Evolutionary conservation across 2,888 invertebrate species (phyloP).

Genomic region (Coremacera marginata): DNA sequence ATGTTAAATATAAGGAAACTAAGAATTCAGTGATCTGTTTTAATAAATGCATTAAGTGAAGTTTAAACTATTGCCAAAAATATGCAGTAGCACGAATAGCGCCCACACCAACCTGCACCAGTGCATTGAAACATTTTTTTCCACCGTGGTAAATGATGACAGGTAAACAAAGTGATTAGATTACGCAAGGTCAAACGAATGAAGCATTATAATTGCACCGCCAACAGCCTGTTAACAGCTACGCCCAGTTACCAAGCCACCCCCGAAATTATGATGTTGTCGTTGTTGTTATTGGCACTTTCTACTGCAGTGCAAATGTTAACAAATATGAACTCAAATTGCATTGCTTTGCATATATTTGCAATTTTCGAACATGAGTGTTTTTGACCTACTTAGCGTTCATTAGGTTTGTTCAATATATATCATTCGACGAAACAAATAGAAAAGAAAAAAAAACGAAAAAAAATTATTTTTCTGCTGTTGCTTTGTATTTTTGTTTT

Average conservation of each 20-base stretch:
- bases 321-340: conserved; percentile 11
- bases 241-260: not conserved
- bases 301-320: not conserved
- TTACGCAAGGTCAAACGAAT: no score
- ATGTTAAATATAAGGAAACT: no score
- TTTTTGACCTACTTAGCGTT: conserved; percentile 25
- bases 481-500: not conserved
- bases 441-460: conserved; percentile 39
- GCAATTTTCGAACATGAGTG: conserved; percentile 18
- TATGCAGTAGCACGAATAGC: no score
- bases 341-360: conserved; percentile 1
- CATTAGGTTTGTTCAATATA: not conserved
- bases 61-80: no score
- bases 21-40: no score
- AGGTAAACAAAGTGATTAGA: no score
- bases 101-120: no score
- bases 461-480: not conserved
- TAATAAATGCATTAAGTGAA: no score
- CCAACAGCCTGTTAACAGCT: not conserved
- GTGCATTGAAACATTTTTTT: no score
- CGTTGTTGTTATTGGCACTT: conserved; percentile 8
- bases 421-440: conserved; percentile 33
- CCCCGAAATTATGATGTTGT: not conserved
- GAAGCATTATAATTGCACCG: not conserved
- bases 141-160: no score